Evolutionary conservation across 1,140 invertebrate genomes (phyloP).

Genomic region (Drosophila sproati): DNA sequence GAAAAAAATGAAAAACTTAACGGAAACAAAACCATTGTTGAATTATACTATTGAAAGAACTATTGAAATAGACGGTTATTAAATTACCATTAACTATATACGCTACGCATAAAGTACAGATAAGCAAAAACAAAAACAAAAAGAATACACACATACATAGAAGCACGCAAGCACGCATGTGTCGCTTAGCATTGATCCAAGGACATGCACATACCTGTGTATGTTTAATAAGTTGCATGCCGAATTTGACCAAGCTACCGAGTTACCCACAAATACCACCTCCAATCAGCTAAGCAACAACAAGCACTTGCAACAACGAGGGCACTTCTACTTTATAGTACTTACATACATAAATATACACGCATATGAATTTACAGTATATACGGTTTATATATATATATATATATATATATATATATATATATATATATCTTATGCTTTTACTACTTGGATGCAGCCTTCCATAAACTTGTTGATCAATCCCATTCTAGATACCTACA

Average conservation of each 20-base stretch:
- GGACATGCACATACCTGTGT: not conserved
- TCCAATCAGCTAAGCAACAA: not conserved
- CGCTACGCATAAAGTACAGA: constrained; percentile 58
- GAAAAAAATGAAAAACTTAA: constrained; percentile 58
- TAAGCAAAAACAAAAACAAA: constrained; percentile 36
- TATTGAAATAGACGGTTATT: constrained; percentile 2
- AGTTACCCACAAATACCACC: constrained; percentile 67
- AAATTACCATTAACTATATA: constrained; percentile 54
- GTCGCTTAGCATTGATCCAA: constrained; percentile 55
- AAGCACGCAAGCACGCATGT: constrained; percentile 13
- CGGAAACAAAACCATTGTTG: constrained; percentile 73
- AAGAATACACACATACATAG: constrained; percentile 26
- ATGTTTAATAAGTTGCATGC: constrained; percentile 28
- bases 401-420: not conserved
- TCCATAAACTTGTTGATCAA: constrained; percentile 64
- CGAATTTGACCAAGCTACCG: constrained; percentile 75
- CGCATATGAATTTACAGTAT: constrained; percentile 13
- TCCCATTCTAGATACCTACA: constrained; percentile 45
- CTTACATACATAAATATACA: constrained; percentile 17
- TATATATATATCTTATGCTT: constrained; percentile 3
- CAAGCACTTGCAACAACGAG: constrained; percentile 24
- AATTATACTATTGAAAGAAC: constrained; percentile 47
- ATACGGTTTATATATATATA: not conserved
- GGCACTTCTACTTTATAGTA: constrained; percentile 48
- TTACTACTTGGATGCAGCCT: constrained; percentile 64